phyloP scores from a whole-genome alignment of 2,113 vertebrate genomes.

The Sprattus sprattus region DNA sequence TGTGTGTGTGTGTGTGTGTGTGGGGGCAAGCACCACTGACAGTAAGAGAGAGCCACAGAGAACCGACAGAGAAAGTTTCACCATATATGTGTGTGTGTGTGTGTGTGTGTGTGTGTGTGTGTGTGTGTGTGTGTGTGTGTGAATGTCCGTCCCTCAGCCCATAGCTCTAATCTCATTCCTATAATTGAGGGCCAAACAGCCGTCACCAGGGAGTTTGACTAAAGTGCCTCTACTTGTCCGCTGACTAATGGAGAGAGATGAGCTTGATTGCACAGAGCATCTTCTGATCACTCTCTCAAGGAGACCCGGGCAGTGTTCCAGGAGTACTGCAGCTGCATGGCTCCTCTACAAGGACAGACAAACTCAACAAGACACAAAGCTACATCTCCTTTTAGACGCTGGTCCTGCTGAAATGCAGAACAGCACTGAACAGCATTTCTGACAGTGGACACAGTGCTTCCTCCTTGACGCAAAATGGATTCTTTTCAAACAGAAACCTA shows the following conservation, averaged over 20 bases:
- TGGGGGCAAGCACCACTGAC: neutral
- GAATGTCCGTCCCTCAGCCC: neutral
- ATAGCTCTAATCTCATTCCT: slow-evolving; percentile 42
- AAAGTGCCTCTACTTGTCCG: slow-evolving; percentile 38
- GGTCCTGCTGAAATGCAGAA: neutral
- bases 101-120: neutral
- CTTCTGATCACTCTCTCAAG: neutral
- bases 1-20: neutral
- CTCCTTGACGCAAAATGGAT: too few species aligned
- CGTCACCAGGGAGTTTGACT: slow-evolving; percentile 34
- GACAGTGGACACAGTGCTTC: too few species aligned
- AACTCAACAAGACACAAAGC: neutral
- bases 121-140: neutral
- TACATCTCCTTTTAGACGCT: neutral
- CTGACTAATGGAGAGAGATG: slow-evolving; percentile 43
- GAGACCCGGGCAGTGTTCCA: neutral
- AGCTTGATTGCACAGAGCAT: neutral
- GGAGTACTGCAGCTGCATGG: neutral
- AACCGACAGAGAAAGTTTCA: neutral
- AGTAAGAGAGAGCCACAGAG: neutral
- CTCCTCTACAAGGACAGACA: neutral
- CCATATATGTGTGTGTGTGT: neutral
- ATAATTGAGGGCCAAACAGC: slow-evolving; percentile 36
- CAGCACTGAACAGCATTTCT: too few species aligned
- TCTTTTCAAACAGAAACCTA: too few species aligned